Percentiles rank a stretch among this genome's conserved stretches.
These are phyloP conservation scores for Nothoprocta perdicaria DNA, from an alignment of 2,113 vertebrate species.

Conservation along the genomic window DNA sequence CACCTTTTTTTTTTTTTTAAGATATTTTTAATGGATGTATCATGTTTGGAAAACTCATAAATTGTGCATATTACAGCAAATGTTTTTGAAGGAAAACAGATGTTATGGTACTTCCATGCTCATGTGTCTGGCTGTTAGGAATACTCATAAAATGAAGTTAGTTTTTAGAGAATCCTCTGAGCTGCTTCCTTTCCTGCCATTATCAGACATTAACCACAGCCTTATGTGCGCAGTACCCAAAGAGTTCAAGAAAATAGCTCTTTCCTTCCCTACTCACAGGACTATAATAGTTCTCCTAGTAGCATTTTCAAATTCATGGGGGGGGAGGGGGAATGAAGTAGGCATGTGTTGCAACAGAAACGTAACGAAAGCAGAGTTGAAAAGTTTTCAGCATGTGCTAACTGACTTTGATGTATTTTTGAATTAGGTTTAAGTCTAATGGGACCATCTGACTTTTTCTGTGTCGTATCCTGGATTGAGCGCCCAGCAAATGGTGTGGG, in stretches of 20 bases:
- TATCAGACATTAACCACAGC: neutral
- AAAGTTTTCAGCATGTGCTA: neutral
- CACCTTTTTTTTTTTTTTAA: neutral
- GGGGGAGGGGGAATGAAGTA: neutral
- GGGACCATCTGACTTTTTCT: neutral
- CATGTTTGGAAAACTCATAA: neutral
- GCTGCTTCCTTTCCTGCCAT: neutral
- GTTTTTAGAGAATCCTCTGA: neutral
- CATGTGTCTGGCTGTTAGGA: neutral
- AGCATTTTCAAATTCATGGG: neutral
- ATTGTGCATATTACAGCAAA: neutral
- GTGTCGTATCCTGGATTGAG: neutral
- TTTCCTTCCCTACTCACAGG: neutral
- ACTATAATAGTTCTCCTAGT: neutral
- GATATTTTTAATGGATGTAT: neutral
- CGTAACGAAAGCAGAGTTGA: accelerated
- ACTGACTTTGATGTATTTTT: neutral
- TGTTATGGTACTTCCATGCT: neutral
- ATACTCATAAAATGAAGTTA: neutral
- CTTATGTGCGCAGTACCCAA: neutral
- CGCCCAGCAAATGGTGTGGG: neutral
- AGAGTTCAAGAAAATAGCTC: neutral
- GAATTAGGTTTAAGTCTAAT: neutral
- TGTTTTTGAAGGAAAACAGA: neutral
- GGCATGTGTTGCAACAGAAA: neutral